A percentile compares a stretch with the other conserved stretches of the same genome.
phyloP scores from a whole-genome alignment of 2,888 invertebrate genomes.

The Polietes domitor region DNA sequence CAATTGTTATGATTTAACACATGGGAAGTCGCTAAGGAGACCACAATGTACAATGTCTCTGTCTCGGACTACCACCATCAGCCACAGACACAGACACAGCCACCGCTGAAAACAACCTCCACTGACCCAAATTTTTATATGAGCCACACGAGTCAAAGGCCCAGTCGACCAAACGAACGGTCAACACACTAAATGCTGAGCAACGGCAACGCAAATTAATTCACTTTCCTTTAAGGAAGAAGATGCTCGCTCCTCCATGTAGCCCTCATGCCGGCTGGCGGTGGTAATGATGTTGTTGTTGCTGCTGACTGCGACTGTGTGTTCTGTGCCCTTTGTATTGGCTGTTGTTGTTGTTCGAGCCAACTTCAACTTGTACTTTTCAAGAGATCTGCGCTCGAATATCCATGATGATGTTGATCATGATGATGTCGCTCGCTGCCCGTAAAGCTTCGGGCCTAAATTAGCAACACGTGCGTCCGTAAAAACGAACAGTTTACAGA shows the following conservation, averaged over 20 bases:
- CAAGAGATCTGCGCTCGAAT: neutral
- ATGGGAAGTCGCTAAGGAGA: conserved; percentile 20
- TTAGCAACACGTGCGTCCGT: conserved; percentile 58
- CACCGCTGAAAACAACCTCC: conserved; percentile 42
- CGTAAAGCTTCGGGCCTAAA: conserved; percentile 40
- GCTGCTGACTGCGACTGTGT: conserved; percentile 1
- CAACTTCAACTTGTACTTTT: conserved; percentile 9
- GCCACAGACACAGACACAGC: neutral
- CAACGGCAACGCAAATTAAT: conserved; percentile 54
- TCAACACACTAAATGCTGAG: neutral
- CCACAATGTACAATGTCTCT: neutral
- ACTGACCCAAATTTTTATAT: conserved; percentile 61
- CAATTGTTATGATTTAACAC: conserved; percentile 66
- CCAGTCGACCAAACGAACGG: neutral
- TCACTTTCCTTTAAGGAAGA: conserved; percentile 65
- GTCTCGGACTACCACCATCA: neutral
- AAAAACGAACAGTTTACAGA: neutral
- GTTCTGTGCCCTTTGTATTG: conserved; percentile 46
- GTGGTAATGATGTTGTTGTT: conserved; percentile 21
- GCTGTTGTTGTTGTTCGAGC: neutral
- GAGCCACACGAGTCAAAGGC: conserved; percentile 33
- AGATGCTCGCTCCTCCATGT: conserved; percentile 2
- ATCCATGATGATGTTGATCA: neutral
- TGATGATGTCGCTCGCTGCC: neutral
- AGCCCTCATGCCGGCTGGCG: conserved; percentile 47